phyloP scores from a whole-genome alignment of 2,113 vertebrate species.

The Brienomyrus brachyistius region DNA sequence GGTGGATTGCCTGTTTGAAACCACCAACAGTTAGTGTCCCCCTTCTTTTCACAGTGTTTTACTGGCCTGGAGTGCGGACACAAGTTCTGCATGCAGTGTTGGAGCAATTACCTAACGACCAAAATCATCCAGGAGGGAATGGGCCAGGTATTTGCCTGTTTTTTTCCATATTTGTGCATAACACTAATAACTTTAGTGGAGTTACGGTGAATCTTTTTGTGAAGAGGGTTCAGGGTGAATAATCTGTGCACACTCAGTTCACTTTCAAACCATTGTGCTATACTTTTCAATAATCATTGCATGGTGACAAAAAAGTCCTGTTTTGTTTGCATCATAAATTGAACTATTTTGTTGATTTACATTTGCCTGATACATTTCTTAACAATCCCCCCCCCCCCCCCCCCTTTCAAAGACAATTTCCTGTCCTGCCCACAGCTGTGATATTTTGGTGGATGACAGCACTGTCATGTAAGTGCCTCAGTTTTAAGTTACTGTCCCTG shows the following conservation, averaged over 20 bases:
- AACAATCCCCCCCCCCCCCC: not conserved
- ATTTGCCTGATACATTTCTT: not conserved
- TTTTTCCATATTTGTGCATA: not conserved
- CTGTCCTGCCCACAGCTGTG: conserved; percentile 98
- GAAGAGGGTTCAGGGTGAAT: not conserved
- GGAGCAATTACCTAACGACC: conserved; percentile 98
- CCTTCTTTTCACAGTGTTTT: conserved; percentile 73
- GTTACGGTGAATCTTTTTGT: not conserved
- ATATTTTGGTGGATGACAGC: conserved; percentile 99
- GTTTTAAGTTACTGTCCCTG: not conserved
- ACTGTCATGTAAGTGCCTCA: conserved; percentile 93
- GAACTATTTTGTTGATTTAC: not conserved
- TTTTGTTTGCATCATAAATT: not conserved
- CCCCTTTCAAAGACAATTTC: conserved; percentile 80
- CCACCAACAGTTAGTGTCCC: not conserved
- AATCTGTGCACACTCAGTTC: not conserved
- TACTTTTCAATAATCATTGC: not conserved
- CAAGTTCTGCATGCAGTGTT: conserved; percentile 99
- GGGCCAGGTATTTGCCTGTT: conserved; percentile 76
- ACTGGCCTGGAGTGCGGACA: conserved; percentile 98
- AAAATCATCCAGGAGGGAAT: conserved; percentile 99
- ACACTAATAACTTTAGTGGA: not conserved
- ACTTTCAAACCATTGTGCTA: not conserved
- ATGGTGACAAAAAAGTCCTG: not conserved
- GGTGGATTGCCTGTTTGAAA: not conserved